Evolutionary conservation across 2,797 vertebrate genomes (phyloP), one percentile per base, ranked within the genome.

Genomic region (Leuciscus waleckii): DNA sequence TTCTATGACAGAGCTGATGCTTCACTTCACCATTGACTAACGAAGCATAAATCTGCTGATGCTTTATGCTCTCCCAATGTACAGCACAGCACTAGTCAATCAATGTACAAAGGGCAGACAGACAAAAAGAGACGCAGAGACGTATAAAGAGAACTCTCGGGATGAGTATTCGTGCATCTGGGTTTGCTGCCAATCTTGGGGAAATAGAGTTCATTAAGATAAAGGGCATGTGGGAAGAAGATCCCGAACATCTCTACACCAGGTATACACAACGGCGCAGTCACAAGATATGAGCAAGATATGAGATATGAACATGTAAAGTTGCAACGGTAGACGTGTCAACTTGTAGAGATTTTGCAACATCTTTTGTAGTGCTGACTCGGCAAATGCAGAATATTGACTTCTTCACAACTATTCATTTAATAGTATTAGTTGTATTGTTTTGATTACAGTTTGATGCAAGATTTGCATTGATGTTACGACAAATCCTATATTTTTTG

Each of bases 1-100:
- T 49, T 54, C 85, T 85, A 83, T 88, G 79, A 92, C 83, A 90
- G 87, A 87, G 85, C 79, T 85, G 79, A 82, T 67, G 67, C 35
- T 77, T 56, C 7, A 56, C 77, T 61, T 83, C 54, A 56, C 77
- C 71, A 88, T 71, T 89, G 51, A 88, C 78, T 49, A 61, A 54
- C 78, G 81, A 75, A 74, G 75, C 80, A 83, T 68, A 81, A 79
- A 85, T 85, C 75, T 73, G 79, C 83, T 85, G 83, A 85, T 81
- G 84, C 61, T 69, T 79, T 79, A 74, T 68, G 43, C 58, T 54
- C 74, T 69, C 43, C 74, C 35, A 75, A 82, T 8, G 79, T 80
- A 65, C 46, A 81, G 75, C 83, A 84, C 83, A 84, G 75, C 83
- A 43, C 67, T 54, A 82, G 73, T 77, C 83, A 87, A 87, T 87